phyloP scores from a whole-genome alignment of 2,113 vertebrate species.

The Calypte anna region DNA sequence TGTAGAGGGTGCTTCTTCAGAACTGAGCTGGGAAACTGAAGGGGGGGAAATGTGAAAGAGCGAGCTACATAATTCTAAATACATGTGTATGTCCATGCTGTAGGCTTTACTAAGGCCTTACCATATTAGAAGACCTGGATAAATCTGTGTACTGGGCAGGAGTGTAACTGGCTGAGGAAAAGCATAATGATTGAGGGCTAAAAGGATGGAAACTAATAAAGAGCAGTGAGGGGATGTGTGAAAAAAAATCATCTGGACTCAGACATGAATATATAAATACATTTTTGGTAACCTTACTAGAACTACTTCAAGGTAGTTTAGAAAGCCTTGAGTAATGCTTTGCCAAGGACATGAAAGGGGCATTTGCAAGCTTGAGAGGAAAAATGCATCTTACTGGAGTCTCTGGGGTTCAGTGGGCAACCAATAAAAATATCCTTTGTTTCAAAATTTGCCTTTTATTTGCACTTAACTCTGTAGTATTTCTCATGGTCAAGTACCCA shows the following conservation, averaged over 20 bases:
- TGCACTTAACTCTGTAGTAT: background rate
- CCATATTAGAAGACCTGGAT: background rate
- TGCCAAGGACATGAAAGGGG: background rate
- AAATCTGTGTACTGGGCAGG: background rate
- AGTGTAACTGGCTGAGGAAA: background rate
- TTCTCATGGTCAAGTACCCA: background rate
- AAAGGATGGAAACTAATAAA: background rate
- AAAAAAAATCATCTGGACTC: background rate
- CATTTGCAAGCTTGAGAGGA: background rate
- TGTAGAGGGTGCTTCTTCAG: background rate
- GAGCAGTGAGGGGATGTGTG: fast-evolving
- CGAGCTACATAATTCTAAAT: background rate
- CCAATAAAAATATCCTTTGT: background rate
- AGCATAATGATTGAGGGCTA: background rate
- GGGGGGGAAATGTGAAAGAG: too few relatives aligned
- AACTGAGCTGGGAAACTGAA: background rate
- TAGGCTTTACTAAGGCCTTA: background rate
- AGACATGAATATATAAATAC: background rate
- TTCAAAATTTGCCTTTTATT: background rate
- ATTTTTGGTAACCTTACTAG: background rate
- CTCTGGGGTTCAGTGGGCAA: background rate
- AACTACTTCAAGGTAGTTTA: background rate
- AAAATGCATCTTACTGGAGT: background rate
- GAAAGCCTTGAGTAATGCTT: background rate
- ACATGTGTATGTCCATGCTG: fast-evolving